Evolutionary conservation across 1,140 invertebrate species (phyloP), one percentile per base, ranked within the genome.

Genomic region (Lordiphosa collinella): DNA sequence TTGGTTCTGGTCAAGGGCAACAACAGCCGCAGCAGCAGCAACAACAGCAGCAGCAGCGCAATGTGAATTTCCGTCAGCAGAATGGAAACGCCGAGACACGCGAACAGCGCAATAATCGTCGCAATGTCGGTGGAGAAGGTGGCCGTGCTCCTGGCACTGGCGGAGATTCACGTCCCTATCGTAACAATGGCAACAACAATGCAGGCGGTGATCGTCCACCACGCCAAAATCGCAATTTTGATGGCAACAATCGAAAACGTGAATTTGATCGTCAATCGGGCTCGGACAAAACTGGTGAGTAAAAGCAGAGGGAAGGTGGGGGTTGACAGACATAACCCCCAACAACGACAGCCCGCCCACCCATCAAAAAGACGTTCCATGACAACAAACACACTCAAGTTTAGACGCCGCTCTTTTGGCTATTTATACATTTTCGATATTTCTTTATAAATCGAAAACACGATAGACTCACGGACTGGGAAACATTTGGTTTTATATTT

Each of bases 191-290:
- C 12, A 67, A 68, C 8, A 53, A 58, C 14, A 53, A 34, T 47
- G 38, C 48, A 29, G 62, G 47, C 6, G 61, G 62, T 61, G 89
- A 90, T 78, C 59, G 87, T 44, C 89, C 73, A 86, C 67, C 76
- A 66, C 75, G 88, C 44, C 75, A 80, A 31, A 86, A 90, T 59
- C 90, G 91, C 13, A 90, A 90, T 60, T 94, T 93, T 82, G 93
- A 94, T 65, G 92, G 94, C 65, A 91, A 94, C 65, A 87, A 87
- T 70, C 74, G 87, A 35, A 97, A 97, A 90, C 92, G 96, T 32
- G 97, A 98, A 90, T 98, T 96, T 89, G 97, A 98, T 90, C 93
- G 97, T 61, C 96, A 98, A 89, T 98, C 96, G 84, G 97, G 97
- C 66, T 97, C 95, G 50, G 96, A 98, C 87, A 97, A 95, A 91